phyloP scores from a whole-genome alignment of 2,797 vertebrate genomes.

The Poecile montanus region DNA sequence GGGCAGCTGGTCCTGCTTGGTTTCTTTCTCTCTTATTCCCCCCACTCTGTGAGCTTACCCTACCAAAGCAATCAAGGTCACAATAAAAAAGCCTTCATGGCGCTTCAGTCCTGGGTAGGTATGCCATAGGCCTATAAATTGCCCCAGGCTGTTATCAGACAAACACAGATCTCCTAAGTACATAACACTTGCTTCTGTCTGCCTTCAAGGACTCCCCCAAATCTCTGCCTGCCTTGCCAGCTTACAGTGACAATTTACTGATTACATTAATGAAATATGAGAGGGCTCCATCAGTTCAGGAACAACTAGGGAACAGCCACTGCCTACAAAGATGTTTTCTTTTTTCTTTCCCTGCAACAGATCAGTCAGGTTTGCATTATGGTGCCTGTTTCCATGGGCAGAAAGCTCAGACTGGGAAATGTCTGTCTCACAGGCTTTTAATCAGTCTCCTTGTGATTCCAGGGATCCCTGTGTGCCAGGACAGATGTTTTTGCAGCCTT shows the following conservation, averaged over 20 bases:
- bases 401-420: not conserved
- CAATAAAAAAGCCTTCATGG: not conserved
- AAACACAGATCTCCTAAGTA: slow-evolving; percentile 6
- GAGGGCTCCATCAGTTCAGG: not conserved
- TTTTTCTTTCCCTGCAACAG: not conserved
- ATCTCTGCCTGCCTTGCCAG: not conserved
- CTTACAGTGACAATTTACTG: not conserved
- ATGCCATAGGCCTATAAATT: not conserved
- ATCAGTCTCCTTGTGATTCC: not conserved
- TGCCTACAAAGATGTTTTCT: not conserved
- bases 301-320: not conserved
- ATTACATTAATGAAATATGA: not conserved
- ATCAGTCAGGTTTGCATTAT: not conserved
- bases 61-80: not conserved
- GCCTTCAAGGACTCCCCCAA: not conserved
- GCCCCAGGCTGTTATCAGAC: not conserved
- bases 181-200: not conserved
- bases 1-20: not conserved
- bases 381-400: not conserved
- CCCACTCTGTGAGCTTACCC: not conserved
- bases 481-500: not conserved
- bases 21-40: not conserved
- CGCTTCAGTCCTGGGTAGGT: not conserved
- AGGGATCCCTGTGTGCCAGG: not conserved
- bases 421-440: not conserved